Conservation (phyloP, 2,888 invertebrate species). For the Criorhina ranunculi region DNA sequence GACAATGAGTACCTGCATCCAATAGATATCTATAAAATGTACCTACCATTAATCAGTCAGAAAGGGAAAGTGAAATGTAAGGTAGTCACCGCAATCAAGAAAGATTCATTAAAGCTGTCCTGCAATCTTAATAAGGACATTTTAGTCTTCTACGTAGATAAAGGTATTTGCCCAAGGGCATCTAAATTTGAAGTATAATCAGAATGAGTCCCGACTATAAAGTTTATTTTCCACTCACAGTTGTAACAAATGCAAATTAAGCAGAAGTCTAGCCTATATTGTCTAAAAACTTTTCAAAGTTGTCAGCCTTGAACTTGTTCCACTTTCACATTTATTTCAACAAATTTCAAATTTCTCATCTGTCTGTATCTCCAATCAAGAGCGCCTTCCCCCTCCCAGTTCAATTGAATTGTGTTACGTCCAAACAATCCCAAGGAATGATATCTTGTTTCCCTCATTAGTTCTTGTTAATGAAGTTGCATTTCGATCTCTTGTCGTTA, state of each 20-base stretch:
- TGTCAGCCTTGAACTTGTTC: background rate
- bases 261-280: background rate
- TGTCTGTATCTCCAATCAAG: background rate
- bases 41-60: no score
- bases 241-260: background rate
- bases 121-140: background rate
- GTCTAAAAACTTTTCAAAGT: background rate
- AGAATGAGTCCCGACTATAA: no score
- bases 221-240: no score
- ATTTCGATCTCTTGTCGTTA: constrained; percentile 46
- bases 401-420: constrained; percentile 33
- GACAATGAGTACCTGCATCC: no score
- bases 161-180: no score
- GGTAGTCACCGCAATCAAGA: background rate
- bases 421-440: constrained; percentile 13
- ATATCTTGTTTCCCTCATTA: constrained; percentile 18
- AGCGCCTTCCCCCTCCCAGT: background rate
- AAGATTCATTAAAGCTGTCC: background rate
- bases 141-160: background rate
- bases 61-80: background rate
- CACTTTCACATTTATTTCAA: background rate
- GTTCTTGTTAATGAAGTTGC: constrained; percentile 58
- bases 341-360: background rate
- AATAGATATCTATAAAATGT: no score
- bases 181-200: no score